Percentiles rank a stretch among this genome's conserved stretches.
Conservation (phyloP, 2,888 invertebrate genomes). For the Pandemis heparana region DNA sequence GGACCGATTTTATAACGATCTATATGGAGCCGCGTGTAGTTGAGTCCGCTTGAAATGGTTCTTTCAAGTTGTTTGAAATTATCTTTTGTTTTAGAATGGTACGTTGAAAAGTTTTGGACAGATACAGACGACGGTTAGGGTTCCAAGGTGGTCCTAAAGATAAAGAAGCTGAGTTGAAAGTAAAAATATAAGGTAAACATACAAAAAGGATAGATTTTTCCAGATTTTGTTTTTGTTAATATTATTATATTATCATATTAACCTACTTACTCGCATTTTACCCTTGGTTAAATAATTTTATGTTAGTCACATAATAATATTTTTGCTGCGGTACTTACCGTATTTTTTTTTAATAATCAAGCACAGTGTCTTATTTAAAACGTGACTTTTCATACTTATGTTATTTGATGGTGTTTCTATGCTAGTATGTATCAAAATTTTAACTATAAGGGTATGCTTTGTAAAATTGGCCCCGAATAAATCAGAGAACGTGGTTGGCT, state of each 20-base stretch:
- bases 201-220: background rate
- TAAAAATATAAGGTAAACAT: background rate
- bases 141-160: background rate
- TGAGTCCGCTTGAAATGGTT: conserved; percentile 8
- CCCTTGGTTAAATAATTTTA: no score
- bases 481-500: conserved; percentile 1
- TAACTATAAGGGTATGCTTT: background rate
- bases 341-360: no score
- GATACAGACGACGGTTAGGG: background rate
- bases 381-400: background rate
- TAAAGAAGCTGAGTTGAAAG: background rate
- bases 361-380: background rate
- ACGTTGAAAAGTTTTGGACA: background rate
- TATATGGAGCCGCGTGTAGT: conserved; percentile 2
- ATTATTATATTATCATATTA: background rate
- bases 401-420: no score
- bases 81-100: conserved; percentile 9
- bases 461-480: background rate
- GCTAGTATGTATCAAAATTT: background rate
- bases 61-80: conserved; percentile 9
- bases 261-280: background rate
- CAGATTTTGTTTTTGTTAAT: no score
- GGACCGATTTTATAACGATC: conserved; percentile 27
- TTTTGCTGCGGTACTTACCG: no score
- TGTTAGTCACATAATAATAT: background rate